Base-by-base conservation (phyloP, 2,888 invertebrate species). In the Drosophila limbata region DNA sequence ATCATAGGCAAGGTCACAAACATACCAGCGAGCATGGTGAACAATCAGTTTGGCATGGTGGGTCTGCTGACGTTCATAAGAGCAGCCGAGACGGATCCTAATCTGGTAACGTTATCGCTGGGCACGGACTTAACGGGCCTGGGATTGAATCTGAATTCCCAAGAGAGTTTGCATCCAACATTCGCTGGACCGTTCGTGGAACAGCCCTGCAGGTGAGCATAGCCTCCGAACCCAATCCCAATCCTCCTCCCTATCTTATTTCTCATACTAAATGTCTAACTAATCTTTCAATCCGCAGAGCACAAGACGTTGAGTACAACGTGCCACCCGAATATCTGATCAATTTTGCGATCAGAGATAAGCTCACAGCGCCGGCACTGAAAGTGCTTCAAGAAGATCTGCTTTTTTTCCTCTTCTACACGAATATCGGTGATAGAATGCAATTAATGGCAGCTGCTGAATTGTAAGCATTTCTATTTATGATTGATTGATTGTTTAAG, bases 181-280 rank as follows among this genome's bases (percentile, higher is more conserved):
- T 99, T 99, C 93, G 98, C 98, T 90, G 99, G 99, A 73, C 99
- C 99, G 15, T 99, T 99, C 98, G 97, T 98, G 91, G 99, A 99
- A 93, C 96, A 96, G 92, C 98, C 99, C 60, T 98, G 98, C 94
- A 94, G 95, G 95, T 81, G n/a, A 52, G 39, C 13, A 28, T 0
- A 9, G 8, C 13, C 11, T 13, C 8, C 11, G 2, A 11, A n/a
- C 11, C 6, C 25, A 25, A 13, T 35, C n/a, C 1, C n/a, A 35
- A 25, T 33, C 2, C 13, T 31, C 11, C 11, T 51, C 6, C 19
- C 11, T 5, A 35, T 48, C 4, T 17, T 5, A 11, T 11, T 17
- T n/a, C 11, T 50, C 0, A 45, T 15, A 40, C 45, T 25, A 17
- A n/a, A 11, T 21, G 2, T 8, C 28, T 13, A 21, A n/a, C 11